These are phyloP conservation scores for Okapia johnstoni DNA, from an alignment of 2,113 vertebrate genomes.

Conservation along the genomic window DNA sequence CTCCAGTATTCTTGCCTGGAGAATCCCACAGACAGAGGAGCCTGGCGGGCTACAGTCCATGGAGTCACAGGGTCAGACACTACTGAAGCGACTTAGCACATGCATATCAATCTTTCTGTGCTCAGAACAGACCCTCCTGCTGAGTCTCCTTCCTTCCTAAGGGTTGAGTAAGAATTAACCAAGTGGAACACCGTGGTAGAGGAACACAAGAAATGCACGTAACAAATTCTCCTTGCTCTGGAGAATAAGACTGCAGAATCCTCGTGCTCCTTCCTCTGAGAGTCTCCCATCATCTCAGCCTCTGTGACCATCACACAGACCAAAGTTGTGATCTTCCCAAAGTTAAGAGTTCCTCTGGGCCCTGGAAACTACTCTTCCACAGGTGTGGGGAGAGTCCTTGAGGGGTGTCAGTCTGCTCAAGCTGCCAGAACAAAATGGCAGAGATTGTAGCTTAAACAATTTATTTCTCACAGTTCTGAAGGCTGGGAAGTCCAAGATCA, in stretches of 20 bases:
- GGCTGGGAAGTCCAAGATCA: neutral
- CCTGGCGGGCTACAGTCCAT: neutral
- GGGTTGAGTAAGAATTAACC: neutral
- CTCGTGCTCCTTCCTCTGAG: neutral
- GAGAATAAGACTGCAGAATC: neutral
- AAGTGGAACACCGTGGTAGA: neutral
- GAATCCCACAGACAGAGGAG: neutral
- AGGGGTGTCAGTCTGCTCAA: neutral
- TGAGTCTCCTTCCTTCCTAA: neutral
- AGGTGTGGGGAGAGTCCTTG: neutral
- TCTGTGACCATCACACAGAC: neutral
- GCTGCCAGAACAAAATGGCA: neutral
- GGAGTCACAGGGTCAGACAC: neutral
- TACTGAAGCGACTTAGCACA: neutral
- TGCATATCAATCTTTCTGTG: neutral
- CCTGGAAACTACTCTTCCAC: neutral
- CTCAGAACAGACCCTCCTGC: neutral
- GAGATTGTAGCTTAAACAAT: too few species aligned
- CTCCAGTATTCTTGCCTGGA: neutral
- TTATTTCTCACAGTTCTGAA: neutral
- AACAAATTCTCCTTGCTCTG: neutral
- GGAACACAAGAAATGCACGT: neutral
- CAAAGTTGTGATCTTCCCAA: neutral
- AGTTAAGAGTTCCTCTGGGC: neutral
- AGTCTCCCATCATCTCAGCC: neutral